Evolutionary conservation across 2,797 vertebrate genomes (phyloP).

Genomic region (Microcaecilia unicolor): DNA sequence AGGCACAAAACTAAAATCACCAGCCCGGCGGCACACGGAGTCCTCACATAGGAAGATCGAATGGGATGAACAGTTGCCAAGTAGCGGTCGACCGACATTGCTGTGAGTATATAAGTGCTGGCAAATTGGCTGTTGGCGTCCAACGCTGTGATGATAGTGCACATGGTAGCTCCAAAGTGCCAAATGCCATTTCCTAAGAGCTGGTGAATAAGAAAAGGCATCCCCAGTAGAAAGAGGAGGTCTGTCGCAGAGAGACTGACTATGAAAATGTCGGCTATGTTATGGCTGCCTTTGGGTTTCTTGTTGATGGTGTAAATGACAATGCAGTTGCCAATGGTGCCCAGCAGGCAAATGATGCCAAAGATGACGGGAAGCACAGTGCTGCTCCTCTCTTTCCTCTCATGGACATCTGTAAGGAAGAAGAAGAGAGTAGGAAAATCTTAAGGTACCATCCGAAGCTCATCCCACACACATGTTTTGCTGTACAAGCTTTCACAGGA

Average conservation of each 20-base stretch:
- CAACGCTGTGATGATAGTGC: slow-evolving; percentile 1
- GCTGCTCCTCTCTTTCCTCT: background rate
- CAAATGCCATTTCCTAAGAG: slow-evolving; percentile 14
- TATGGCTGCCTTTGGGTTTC: slow-evolving; percentile 11
- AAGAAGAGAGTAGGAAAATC: background rate
- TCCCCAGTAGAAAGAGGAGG: slow-evolving; percentile 13
- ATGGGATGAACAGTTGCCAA: slow-evolving; percentile 13
- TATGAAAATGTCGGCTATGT: slow-evolving; percentile 16
- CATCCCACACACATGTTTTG: too few species aligned
- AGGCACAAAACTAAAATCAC: slow-evolving; percentile 12
- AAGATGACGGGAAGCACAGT: slow-evolving; percentile 6
- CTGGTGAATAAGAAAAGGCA: slow-evolving; percentile 18
- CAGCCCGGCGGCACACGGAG: slow-evolving; percentile 5
- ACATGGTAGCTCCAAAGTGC: slow-evolving; percentile 15
- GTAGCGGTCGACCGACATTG: slow-evolving; percentile 15
- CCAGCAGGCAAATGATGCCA: slow-evolving; percentile 9
- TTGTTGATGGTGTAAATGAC: slow-evolving; percentile 9
- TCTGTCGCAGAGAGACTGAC: slow-evolving; percentile 13
- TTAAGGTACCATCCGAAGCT: too few species aligned
- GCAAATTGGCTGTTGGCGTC: slow-evolving; percentile 8
- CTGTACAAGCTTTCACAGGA: too few species aligned
- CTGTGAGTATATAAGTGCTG: slow-evolving; percentile 7
- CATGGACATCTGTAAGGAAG: background rate
- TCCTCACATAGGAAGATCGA: slow-evolving; percentile 10
- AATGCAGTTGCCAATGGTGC: slow-evolving; percentile 5